Conservation (phyloP, 2,888 invertebrate species). For the Hemistola chrysoprasaria region DNA sequence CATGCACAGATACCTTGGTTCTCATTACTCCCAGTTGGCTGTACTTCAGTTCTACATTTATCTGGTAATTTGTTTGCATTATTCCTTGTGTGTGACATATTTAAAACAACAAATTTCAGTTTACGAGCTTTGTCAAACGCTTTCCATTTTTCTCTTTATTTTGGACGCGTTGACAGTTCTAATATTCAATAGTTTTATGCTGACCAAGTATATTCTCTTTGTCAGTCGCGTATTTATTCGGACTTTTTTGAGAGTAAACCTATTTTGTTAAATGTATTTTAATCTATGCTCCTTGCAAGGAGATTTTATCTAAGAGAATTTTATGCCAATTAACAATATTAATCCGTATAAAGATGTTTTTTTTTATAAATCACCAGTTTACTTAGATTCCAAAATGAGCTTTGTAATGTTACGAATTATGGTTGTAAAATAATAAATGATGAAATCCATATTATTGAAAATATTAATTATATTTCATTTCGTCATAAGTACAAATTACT, state of each 20-base stretch:
- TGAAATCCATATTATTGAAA: slow-evolving; percentile 51
- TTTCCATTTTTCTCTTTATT: slow-evolving; percentile 66
- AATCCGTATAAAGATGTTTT: too few species aligned
- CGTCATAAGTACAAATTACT: slow-evolving; percentile 67
- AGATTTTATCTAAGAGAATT: neutral
- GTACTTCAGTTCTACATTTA: slow-evolving; percentile 57
- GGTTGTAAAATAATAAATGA: slow-evolving; percentile 20
- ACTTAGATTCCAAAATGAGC: too few species aligned
- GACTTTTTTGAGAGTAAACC: too few species aligned
- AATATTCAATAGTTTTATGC: slow-evolving; percentile 51
- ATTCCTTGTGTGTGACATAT: slow-evolving; percentile 77
- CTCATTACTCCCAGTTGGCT: slow-evolving; percentile 47
- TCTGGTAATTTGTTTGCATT: slow-evolving; percentile 68
- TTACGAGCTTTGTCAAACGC: slow-evolving; percentile 72
- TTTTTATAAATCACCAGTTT: too few species aligned
- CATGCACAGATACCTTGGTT: slow-evolving; percentile 47
- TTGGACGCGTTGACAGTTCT: slow-evolving; percentile 57
- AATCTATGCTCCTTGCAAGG: slow-evolving; percentile 1
- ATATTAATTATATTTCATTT: slow-evolving; percentile 71
- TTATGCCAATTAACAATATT: too few species aligned
- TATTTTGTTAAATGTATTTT: slow-evolving; percentile 10
- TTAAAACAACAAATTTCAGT: slow-evolving; percentile 78
- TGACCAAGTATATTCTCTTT: too few species aligned
- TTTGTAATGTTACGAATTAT: neutral
- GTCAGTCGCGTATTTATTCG: too few species aligned